Percentiles rank a stretch among this genome's conserved stretches.
Conservation (phyloP, 1,140 invertebrate genomes). For the Drosophila tristis region DNA sequence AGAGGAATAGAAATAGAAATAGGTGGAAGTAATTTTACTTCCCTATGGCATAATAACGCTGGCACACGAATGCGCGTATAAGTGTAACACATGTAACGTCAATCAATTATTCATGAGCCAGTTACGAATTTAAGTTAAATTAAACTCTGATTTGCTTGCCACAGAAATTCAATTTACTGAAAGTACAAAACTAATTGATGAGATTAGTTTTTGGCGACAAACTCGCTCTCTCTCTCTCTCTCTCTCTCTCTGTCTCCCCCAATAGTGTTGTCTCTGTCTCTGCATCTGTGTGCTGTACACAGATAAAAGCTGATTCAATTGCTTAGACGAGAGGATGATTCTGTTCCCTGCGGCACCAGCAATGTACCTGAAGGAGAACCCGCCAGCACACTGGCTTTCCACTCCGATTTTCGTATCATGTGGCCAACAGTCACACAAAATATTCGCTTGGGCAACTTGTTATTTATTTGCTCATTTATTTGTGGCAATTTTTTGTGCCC, state of each 20-base stretch:
- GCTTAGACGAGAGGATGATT: too few species aligned
- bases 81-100: not conserved
- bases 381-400: not conserved
- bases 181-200: constrained; percentile 53
- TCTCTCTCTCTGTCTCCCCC: too few species aligned
- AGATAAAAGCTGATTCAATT: too few species aligned
- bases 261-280: constrained; percentile 18
- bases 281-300: constrained; percentile 11
- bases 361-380: not conserved
- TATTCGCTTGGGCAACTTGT: constrained; percentile 34
- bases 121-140: constrained; percentile 4
- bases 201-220: constrained; percentile 63
- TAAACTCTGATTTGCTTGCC: constrained; percentile 27
- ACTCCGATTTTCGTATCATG: not conserved
- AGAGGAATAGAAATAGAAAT: too few species aligned
- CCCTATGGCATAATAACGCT: too few species aligned
- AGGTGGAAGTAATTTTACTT: too few species aligned
- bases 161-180: constrained; percentile 55
- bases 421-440: constrained; percentile 31
- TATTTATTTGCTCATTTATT: constrained; percentile 74
- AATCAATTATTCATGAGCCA: constrained; percentile 10
- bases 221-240: constrained; percentile 1
- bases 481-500: constrained; percentile 49
- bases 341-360: too few species aligned
- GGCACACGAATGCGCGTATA: too few species aligned